These are phyloP conservation scores for Scomberomorus guttatus DNA, from an alignment of 2,797 vertebrate species.

Conservation along the genomic window DNA sequence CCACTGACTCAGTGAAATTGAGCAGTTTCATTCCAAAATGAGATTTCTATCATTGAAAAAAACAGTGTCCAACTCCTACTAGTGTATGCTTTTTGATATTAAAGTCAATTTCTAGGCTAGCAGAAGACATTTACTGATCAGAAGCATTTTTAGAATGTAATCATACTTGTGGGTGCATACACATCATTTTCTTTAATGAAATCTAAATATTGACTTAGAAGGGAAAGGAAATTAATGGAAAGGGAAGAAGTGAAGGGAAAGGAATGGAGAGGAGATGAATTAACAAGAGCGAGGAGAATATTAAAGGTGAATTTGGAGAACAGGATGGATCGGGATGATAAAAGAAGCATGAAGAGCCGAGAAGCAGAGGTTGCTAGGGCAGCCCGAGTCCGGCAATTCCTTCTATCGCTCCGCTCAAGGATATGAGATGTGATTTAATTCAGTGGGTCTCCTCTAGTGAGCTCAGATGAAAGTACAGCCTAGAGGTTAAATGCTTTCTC, in stretches of 20 bases:
- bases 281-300: neutral
- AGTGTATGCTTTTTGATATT: neutral
- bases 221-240: neutral
- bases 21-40: slow-evolving; percentile 33
- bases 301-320: slow-evolving; percentile 9
- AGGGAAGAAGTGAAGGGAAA: neutral
- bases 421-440: slow-evolving; percentile 71
- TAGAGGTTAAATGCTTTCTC: slow-evolving; percentile 66
- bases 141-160: neutral
- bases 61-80: neutral
- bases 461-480: slow-evolving; percentile 48
- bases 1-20: slow-evolving; percentile 54
- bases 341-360: neutral
- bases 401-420: slow-evolving; percentile 13
- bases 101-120: neutral
- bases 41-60: slow-evolving; percentile 10
- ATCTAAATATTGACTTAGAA: neutral
- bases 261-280: neutral
- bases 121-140: neutral
- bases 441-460: slow-evolving; percentile 44
- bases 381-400: slow-evolving; percentile 1
- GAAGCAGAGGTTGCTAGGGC: slow-evolving; percentile 42
- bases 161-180: neutral
- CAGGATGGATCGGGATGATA: neutral
- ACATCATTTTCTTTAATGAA: neutral